phyloP scores from a whole-genome alignment of 2,113 vertebrate genomes.

The Bubalus kerabau region DNA sequence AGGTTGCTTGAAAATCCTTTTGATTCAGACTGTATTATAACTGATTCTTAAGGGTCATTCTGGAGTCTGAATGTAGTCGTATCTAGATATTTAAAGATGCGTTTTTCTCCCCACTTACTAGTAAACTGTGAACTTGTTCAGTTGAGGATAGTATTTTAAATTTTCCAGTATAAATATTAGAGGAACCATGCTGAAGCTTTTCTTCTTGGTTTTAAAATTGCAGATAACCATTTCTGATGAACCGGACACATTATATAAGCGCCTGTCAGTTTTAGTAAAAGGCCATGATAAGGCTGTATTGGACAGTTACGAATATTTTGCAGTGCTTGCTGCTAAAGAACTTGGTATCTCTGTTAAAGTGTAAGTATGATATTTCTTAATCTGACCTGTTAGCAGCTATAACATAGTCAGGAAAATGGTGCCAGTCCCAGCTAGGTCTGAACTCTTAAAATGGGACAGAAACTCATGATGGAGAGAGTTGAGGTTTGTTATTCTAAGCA shows the following conservation, averaged over 20 bases:
- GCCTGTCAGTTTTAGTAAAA: slow-evolving; percentile 90
- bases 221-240: slow-evolving; percentile 91
- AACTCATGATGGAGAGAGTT: background rate
- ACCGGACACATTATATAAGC: slow-evolving; percentile 90
- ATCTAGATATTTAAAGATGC: background rate
- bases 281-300: slow-evolving; percentile 91
- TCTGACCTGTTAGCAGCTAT: background rate
- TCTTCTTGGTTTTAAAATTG: slow-evolving; percentile 54
- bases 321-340: slow-evolving; percentile 90
- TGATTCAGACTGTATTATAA: background rate
- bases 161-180: background rate
- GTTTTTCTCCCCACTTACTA: background rate
- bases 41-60: background rate
- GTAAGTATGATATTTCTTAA: slow-evolving; percentile 82
- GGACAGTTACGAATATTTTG: slow-evolving; percentile 96
- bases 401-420: background rate
- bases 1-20: background rate
- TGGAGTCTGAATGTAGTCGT: background rate
- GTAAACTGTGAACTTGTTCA: background rate
- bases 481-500: background rate
- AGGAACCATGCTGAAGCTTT: slow-evolving; percentile 28
- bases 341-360: slow-evolving; percentile 88
- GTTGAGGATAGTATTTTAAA: background rate
- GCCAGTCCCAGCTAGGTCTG: background rate
- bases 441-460: background rate